Percentiles rank a stretch among this genome's conserved stretches.
Conservation (phyloP, 1,140 invertebrate genomes). For the Babylonia areolata region DNA sequence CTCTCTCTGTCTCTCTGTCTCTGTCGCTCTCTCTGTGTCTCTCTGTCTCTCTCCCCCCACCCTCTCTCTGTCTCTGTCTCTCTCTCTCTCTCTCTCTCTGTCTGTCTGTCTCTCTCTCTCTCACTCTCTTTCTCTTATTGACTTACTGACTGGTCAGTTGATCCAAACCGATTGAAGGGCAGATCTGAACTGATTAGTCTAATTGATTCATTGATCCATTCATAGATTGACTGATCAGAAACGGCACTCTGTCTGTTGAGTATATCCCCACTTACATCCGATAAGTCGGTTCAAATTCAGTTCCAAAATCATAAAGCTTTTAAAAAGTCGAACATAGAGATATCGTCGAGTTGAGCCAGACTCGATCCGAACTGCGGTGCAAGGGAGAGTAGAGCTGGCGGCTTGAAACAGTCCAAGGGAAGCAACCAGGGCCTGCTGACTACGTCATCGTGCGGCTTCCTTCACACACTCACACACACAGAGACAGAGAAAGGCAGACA, state of each 20-base stretch:
- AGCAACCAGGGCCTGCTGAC: background rate
- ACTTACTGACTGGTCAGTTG: background rate
- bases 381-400: background rate
- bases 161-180: too few species aligned
- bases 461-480: too few species aligned
- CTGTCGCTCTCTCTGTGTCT: background rate
- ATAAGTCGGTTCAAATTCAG: too few species aligned
- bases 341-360: too few species aligned
- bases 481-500: background rate
- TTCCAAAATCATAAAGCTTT: too few species aligned
- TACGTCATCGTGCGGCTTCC: background rate
- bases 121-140: background rate
- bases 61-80: too few species aligned
- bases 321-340: too few species aligned
- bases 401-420: background rate
- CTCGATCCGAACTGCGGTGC: background rate
- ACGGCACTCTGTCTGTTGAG: too few species aligned
- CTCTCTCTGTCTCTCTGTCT: background rate
- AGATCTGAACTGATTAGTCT: too few species aligned
- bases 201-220: too few species aligned
- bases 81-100: background rate
- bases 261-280: too few species aligned
- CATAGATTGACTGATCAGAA: too few species aligned
- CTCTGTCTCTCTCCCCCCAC: background rate
- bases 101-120: slow-evolving; percentile 2